Conservation (phyloP, 2,888 invertebrate genomes). For the Sialis lutaria region DNA sequence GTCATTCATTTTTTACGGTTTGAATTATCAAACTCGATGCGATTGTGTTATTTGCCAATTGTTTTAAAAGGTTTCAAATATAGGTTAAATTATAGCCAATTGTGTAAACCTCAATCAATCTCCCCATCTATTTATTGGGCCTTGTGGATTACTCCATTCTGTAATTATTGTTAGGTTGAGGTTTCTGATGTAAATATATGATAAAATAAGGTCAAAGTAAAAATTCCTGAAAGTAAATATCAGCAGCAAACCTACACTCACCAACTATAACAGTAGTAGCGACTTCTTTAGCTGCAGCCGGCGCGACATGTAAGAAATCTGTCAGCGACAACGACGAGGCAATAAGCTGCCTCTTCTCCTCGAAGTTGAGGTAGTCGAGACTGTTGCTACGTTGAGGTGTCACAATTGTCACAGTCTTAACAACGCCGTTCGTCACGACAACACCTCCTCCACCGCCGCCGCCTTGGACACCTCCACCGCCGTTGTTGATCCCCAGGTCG, state of each 20-base stretch:
- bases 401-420: conserved; percentile 46
- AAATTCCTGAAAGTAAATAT: neutral
- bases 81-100: too few species aligned
- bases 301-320: conserved; percentile 63
- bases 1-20: too few species aligned
- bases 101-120: too few species aligned
- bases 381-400: conserved; percentile 63
- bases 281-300: conserved; percentile 27
- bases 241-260: conserved; percentile 14
- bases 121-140: too few species aligned
- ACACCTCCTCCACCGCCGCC: conserved; percentile 8
- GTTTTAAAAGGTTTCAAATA: too few species aligned
- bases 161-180: neutral
- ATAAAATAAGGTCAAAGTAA: neutral
- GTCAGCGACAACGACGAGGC: conserved; percentile 75
- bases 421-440: conserved; percentile 5
- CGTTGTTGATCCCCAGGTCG: neutral
- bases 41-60: too few species aligned
- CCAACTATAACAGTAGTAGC: conserved; percentile 21
- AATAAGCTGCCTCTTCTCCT: conserved; percentile 77
- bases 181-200: neutral
- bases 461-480: conserved; percentile 9
- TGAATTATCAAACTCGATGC: too few species aligned
- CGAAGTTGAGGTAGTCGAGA: conserved; percentile 79
- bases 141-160: too few species aligned